Base-by-base conservation (phyloP, 2,888 invertebrate genomes). In the Stenichneumon culpator region DNA sequence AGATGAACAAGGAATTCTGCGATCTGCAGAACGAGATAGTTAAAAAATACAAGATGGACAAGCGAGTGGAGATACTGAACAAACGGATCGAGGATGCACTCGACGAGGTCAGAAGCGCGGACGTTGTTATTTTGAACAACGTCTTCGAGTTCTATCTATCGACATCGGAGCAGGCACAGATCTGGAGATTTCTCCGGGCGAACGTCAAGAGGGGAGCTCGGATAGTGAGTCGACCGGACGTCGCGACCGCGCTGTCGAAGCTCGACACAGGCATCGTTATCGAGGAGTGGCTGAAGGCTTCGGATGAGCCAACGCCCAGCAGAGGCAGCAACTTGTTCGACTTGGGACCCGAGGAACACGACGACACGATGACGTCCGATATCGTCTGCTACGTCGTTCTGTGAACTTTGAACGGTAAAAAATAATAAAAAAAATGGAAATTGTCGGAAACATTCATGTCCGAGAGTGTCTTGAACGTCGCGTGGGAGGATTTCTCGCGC, bases 91-190 rank as follows among this genome's bases (percentile, higher is more conserved):
- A 95, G 87, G 94, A 95, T 14, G 94, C 95, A 83, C 92, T 94
- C 84, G 95, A 96, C 83, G 90, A 96, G 47, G 92, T 97, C 22
- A 89, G 94, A 80, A 92, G 93, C 80, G 95, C 96, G 16, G 95
- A 97, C 92, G 94, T 96, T 0, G 94, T 97, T 74, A 93, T 97
- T 36, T 93, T 97, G 79, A 96, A 97, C 88, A 97, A 97, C 93
- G 95, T 96, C 2, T 95, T 97, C 90, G 96, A 97, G 89, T 97
- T 96, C 91, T 97, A 97, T 94, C 94, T 96, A 82, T 93, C 95
- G 60, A 91, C 93, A 78, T 95, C 95, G 47, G 95, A 95, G 79
- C 97, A 97, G 90, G 95, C 93, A 84, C 92, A 95, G 87, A 95
- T 96, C 87, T 97, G 96, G 96, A 92, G 94, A 83, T 96, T 95